Percentiles rank a stretch among this genome's conserved stretches.
These are phyloP conservation scores for Metopolophium dirhodum DNA, from an alignment of 1,140 invertebrate genomes.

Conservation along the genomic window DNA sequence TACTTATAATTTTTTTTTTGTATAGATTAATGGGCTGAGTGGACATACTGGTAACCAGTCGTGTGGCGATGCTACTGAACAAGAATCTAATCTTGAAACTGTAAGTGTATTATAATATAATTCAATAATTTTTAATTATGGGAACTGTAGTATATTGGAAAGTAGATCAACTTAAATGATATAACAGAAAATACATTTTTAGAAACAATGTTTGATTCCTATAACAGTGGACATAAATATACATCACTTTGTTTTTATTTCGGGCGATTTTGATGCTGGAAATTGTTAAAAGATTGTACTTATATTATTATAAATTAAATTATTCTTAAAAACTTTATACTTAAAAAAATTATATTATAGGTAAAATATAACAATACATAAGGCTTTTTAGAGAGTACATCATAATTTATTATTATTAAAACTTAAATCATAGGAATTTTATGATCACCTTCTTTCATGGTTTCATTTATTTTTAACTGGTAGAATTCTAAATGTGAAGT, in stretches of 20 bases:
- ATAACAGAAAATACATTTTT: not conserved
- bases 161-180: not conserved
- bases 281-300: not conserved
- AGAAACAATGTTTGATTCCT: not conserved
- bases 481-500: not conserved
- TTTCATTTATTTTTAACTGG: not conserved
- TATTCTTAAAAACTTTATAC: too few relatives aligned
- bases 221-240: not conserved
- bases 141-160: not conserved
- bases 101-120: not conserved
- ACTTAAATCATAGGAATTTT: not conserved
- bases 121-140: not conserved
- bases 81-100: constrained; percentile 55
- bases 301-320: not conserved
- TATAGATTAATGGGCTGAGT: constrained; percentile 43
- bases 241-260: not conserved
- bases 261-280: not conserved
- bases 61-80: constrained; percentile 48
- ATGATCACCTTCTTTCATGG: not conserved
- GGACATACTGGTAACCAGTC: constrained; percentile 46
- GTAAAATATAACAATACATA: too few relatives aligned
- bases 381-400: not conserved
- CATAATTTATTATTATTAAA: not conserved
- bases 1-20: not conserved
- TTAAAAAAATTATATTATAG: too few relatives aligned